Percentiles rank a stretch among this genome's conserved stretches.
phyloP scores from a whole-genome alignment of 2,797 vertebrate species.

The Pseudochaenichthys georgianus region DNA sequence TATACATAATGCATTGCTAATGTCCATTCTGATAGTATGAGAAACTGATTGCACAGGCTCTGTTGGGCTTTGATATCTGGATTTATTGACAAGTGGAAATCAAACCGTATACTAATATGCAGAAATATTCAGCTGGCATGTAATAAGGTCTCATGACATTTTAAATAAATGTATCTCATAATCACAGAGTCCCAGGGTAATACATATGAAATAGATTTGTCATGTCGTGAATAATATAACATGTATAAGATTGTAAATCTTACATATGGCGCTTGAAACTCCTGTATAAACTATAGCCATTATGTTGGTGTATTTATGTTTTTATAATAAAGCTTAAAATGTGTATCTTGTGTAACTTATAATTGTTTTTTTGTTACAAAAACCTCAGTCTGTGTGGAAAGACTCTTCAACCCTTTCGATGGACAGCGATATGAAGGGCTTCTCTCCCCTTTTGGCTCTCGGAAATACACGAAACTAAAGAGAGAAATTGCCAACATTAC shows the following conservation, averaged over 20 bases:
- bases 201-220: slow-evolving; percentile 7
- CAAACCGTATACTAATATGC: slow-evolving; percentile 5
- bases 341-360: not conserved
- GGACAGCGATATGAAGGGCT: slow-evolving; percentile 15
- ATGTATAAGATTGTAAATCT: slow-evolving; percentile 10
- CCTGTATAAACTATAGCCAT: not conserved
- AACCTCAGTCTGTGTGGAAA: slow-evolving; percentile 15
- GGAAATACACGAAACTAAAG: slow-evolving; percentile 1
- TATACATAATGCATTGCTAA: slow-evolving; percentile 1
- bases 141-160: slow-evolving; percentile 5
- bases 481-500: slow-evolving; percentile 1
- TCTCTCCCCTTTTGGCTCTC: not conserved
- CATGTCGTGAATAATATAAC: slow-evolving; percentile 4
- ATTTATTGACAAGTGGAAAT: slow-evolving; percentile 5
- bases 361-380: not conserved
- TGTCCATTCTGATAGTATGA: slow-evolving; percentile 1
- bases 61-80: slow-evolving; percentile 14
- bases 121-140: slow-evolving; percentile 10
- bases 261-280: not conserved
- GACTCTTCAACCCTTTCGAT: slow-evolving; percentile 13
- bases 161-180: slow-evolving; percentile 5
- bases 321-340: not conserved
- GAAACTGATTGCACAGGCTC: not conserved
- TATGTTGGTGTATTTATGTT: not conserved
- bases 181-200: slow-evolving; percentile 5